These are phyloP conservation scores for Iguana delicatissima DNA, from an alignment of 2,797 vertebrate genomes.

Conservation along the genomic window DNA sequence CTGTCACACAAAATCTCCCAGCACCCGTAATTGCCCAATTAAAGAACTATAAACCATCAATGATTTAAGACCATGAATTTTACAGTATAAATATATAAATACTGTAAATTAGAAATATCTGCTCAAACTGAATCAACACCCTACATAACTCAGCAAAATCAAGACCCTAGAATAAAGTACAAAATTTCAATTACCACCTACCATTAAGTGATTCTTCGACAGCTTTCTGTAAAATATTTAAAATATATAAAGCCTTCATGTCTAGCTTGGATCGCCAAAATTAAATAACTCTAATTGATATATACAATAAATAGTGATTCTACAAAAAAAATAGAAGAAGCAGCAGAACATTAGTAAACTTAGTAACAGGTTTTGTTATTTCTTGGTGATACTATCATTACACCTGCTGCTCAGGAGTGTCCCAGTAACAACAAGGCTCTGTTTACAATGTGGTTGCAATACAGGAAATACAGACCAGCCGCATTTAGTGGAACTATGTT, in stretches of 20 bases:
- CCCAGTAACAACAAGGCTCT: constrained; percentile 33
- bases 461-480: not conserved
- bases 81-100: constrained; percentile 2
- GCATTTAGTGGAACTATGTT: not conserved
- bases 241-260: constrained; percentile 78
- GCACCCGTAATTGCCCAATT: constrained; percentile 41
- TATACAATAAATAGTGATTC: constrained; percentile 77
- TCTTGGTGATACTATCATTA: constrained; percentile 27
- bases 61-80: constrained; percentile 4
- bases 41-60: not conserved
- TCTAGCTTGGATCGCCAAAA: constrained; percentile 75
- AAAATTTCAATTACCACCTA: constrained; percentile 79
- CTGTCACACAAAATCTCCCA: not conserved
- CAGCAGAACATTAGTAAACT: constrained; percentile 65
- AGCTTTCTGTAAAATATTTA: constrained; percentile 87
- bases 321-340: constrained; percentile 69
- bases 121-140: not conserved
- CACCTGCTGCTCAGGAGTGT: constrained; percentile 53
- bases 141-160: constrained; percentile 17
- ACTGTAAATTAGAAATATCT: constrained; percentile 7
- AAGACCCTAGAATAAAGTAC: constrained; percentile 64
- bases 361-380: constrained; percentile 55
- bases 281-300: constrained; percentile 79
- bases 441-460: constrained; percentile 4
- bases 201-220: constrained; percentile 87